These are phyloP conservation scores for Mesorhabditis belari DNA, from an alignment of 2,888 invertebrate genomes.

Conservation along the genomic window DNA sequence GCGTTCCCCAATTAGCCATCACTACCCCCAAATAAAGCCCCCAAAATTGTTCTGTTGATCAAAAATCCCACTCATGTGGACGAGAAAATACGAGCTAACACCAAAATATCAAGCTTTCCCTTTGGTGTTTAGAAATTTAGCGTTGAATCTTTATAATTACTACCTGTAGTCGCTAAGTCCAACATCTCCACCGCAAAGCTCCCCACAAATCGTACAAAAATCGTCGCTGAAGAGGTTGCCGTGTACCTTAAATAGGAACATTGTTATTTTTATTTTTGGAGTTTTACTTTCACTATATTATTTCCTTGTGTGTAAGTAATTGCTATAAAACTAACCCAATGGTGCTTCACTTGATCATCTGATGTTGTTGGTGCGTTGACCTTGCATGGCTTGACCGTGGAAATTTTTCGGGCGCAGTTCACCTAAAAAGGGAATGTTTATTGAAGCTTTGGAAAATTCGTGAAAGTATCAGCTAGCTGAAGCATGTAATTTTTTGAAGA, in stretches of 20 bases:
- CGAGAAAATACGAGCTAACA: no score
- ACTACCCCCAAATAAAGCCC: conserved; percentile 1
- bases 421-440: background rate
- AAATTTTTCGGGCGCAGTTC: background rate
- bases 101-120: no score
- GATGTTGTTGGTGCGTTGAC: background rate
- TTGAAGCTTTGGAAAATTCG: no score
- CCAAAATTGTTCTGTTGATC: no score
- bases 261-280: background rate
- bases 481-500: no score
- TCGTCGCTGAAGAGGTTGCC: conserved; percentile 33
- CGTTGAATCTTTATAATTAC: no score
- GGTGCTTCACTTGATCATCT: conserved; percentile 3
- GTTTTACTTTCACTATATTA: background rate
- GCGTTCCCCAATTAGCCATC: background rate
- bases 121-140: no score
- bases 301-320: no score
- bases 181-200: conserved; percentile 31
- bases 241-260: conserved; percentile 14
- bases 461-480: no score
- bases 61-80: no score
- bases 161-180: conserved; percentile 32
- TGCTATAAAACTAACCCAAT: conserved; percentile 6
- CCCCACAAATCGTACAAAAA: conserved; percentile 34
- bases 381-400: conserved; percentile 3